Base-by-base conservation (phyloP, 2,113 vertebrate genomes). In the Sceloporus tristichus region DNA sequence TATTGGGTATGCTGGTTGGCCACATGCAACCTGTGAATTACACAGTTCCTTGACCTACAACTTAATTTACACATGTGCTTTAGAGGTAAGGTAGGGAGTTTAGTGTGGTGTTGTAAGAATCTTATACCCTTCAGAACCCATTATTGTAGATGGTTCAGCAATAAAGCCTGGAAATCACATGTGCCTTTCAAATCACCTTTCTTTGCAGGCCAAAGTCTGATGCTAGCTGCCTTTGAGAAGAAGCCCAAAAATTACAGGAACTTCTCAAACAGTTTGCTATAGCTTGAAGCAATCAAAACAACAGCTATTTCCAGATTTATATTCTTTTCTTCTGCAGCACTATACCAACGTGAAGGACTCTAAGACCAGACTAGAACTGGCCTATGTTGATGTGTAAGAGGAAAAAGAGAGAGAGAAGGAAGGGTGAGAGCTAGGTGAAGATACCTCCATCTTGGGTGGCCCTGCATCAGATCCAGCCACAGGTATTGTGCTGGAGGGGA, bases 391-490 rank as follows among this genome's bases (percentile, higher is more conserved):
- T 53, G 59, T 56, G 56, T 10, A 70, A 74, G 16, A 78, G 85
- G 85, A 48, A 7, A 77, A 56, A 48, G 27, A 54, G n/a, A 38
- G 71, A 74, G 13, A 27, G 38, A 34, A 14, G 29, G 81, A 84
- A n/a, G 48, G 59, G 71, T 85, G 42, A 70, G 42, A n/a, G 56
- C 27, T 78, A 56, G 80, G 42, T 70, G 73, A 88, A 42, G 59
- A 77, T 59, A 40, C 77, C 81, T 25, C 81, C 73, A 29, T n/a
- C 87, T 70, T 88, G 87, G 87, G 87, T 88, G 87, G 87, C 87
- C 87, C 38, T 70, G 62, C 62, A 77, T 88, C 77, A 88, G 59
- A 54, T 66, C 81, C 73, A 88, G 34, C 80, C 71, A 83, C 42
- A 88, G 59, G 59, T 88, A 77, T 23, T 68, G 29, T 62, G 87